A percentile compares a stretch with the other conserved stretches of the same genome.
Evolutionary conservation across 2,888 invertebrate genomes (phyloP).

Genomic region (Tetragonula carbonaria): DNA sequence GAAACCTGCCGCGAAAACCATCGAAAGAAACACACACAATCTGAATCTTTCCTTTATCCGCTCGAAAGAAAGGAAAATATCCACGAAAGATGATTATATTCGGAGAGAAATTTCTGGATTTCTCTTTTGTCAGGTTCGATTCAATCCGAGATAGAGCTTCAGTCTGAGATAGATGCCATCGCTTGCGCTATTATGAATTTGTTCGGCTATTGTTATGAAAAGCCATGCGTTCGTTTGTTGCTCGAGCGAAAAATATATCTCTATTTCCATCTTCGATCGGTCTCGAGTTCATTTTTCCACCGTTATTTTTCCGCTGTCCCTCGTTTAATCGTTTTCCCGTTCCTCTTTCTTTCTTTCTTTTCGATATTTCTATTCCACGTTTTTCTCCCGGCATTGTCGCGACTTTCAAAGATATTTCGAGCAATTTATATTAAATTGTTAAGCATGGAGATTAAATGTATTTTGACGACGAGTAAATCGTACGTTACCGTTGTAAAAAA

Average conservation of each 20-base stretch:
- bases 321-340: not conserved
- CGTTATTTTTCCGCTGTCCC: not conserved
- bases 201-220: conserved; percentile 26
- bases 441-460: not conserved
- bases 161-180: not conserved
- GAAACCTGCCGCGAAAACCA: not conserved
- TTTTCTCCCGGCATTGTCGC: not conserved
- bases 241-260: conserved; percentile 4
- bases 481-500: not conserved
- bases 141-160: not conserved
- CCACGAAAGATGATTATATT: no score
- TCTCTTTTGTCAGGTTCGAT: conserved; percentile 19
- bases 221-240: conserved; percentile 16
- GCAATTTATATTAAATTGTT: not conserved
- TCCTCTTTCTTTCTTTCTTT: not conserved
- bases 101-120: not conserved
- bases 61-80: no score
- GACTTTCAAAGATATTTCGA: not conserved
- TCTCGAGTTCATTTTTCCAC: not conserved
- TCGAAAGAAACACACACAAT: not conserved
- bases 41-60: no score
- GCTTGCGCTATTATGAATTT: conserved; percentile 38
- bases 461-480: not conserved
- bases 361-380: not conserved
- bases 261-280: not conserved